Evolutionary conservation across 2,888 invertebrate genomes (phyloP), one percentile per base, ranked within the genome.

Genomic region (Acanthosepion pharaonis): DNA sequence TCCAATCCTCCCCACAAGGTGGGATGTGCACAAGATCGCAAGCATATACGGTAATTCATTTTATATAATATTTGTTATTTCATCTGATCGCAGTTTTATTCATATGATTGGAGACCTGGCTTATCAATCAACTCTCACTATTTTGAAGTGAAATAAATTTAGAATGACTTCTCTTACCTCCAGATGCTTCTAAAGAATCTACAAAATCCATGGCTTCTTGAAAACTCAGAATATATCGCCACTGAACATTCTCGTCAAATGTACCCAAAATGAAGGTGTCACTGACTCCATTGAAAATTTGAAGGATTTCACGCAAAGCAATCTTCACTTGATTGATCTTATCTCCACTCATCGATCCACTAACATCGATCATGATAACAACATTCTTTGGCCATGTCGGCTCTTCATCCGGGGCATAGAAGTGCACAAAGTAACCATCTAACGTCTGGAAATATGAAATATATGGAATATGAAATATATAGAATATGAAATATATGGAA

Each of bases 331-430:
- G 98, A 48, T 97, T 97, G 92, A 98, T 98, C 97, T 98, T 98
- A 94, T 98, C 97, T 49, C 98, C 98, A 96, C 98, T 97, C 98
- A 98, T 98, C 94, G 98, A 98, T 25, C 98, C 98, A 64, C 98
- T 98, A 0, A 98, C 98, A 97, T 98, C 98, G 96, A 98, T 97
- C 53, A 98, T 98, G 97, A 98, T 98, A 23, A 98, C 98, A 3
- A 98, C 98, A 96, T 98, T 98, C 97, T 98, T 98, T 0, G 94
- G 93, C 51, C 96, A 92, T 1, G 95, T 93, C 15, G 94, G 92
- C 18, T 96, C 94, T 1, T 94, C 95, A 8, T 92, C 91, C 0
- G 96, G 96, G 8, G 96, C 95, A 51, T 96, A 95, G 94, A 95
- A 96, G 94, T 96, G 96, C 48, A 96, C 96, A 94, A 96, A 96